Percentiles rank a stretch among this genome's conserved stretches.
Conservation (phyloP, 2,888 invertebrate genomes). For the Ischnura elegans region DNA sequence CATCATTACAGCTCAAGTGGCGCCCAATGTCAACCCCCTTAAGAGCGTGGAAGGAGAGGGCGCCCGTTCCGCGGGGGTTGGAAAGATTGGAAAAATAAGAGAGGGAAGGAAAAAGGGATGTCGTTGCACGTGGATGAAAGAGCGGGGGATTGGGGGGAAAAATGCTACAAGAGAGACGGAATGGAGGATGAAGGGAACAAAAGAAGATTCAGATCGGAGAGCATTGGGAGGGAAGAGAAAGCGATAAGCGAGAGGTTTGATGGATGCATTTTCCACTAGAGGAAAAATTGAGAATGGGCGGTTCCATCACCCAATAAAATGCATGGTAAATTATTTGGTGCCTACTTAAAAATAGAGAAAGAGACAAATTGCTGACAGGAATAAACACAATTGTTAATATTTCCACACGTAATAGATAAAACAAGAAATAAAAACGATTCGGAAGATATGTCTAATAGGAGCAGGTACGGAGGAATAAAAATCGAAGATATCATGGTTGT, state of each 20-base stretch:
- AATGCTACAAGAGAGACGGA: not conserved
- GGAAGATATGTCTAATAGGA: too few relatives aligned
- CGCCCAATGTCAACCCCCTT: constrained; percentile 20
- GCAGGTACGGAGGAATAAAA: too few relatives aligned
- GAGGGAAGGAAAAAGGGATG: not conserved
- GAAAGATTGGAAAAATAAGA: not conserved
- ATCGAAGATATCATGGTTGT: too few relatives aligned
- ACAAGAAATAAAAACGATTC: too few relatives aligned
- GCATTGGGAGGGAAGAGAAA: not conserved
- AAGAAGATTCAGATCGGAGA: not conserved
- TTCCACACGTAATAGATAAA: too few relatives aligned
- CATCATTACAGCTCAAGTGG: constrained; percentile 38
- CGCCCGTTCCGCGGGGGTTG: not conserved
- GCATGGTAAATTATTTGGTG: too few relatives aligned
- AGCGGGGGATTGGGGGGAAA: not conserved
- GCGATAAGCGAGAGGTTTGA: not conserved
- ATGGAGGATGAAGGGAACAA: not conserved
- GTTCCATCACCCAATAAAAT: not conserved
- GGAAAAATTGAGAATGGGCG: not conserved
- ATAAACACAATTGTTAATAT: too few relatives aligned
- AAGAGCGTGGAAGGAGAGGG: not conserved
- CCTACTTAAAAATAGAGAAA: too few relatives aligned
- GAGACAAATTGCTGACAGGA: too few relatives aligned
- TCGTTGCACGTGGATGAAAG: too few relatives aligned
- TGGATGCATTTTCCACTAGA: too few relatives aligned